These are phyloP conservation scores for Ophonus ardosiacus DNA, from an alignment of 2,888 invertebrate species.

Conservation along the genomic window DNA sequence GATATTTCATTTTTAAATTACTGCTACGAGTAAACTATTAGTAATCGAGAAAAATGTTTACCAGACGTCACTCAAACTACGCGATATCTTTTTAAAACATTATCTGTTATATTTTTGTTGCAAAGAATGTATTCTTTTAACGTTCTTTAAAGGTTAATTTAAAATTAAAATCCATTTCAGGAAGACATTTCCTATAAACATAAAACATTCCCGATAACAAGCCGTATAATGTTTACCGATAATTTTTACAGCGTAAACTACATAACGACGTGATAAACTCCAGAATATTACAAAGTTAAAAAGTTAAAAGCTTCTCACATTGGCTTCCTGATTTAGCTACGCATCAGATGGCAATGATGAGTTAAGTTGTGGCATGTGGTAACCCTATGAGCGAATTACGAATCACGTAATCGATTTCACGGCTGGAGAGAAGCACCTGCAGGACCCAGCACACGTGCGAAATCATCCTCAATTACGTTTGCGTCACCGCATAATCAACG, in stretches of 20 bases:
- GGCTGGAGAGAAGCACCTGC: not conserved
- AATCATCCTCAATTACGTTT: constrained; percentile 1
- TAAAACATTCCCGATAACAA: no score
- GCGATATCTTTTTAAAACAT: no score
- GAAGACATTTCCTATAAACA: no score
- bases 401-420: constrained; percentile 35
- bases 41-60: no score
- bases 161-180: no score
- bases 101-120: no score
- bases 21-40: no score
- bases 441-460: constrained; percentile 11
- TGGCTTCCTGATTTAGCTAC: constrained; percentile 5
- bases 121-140: no score
- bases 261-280: not conserved
- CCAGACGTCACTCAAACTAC: no score
- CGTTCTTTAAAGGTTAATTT: no score
- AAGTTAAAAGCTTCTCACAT: not conserved
- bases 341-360: not conserved
- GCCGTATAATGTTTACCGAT: not conserved
- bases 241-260: not conserved
- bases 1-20: no score
- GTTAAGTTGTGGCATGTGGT: constrained; percentile 28
- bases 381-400: constrained; percentile 19
- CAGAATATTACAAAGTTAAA: not conserved
- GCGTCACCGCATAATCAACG: not conserved